Percentiles rank a stretch among this genome's conserved stretches.
phyloP scores from a whole-genome alignment of 2,113 vertebrate genomes.

The Isurus oxyrinchus region DNA sequence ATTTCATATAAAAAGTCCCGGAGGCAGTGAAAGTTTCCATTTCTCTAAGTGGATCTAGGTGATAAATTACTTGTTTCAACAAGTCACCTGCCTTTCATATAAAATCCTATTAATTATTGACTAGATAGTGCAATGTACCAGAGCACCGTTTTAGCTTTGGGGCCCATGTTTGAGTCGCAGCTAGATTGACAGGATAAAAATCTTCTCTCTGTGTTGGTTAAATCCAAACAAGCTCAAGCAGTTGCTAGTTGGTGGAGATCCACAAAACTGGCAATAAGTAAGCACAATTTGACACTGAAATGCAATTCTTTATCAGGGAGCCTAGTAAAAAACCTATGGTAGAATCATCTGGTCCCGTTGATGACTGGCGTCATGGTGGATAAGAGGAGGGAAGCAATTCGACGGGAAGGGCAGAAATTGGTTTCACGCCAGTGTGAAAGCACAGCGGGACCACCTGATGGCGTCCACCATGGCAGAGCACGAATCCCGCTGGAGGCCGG shows the following conservation, averaged over 20 bases:
- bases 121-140: background rate
- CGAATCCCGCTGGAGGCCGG: too few species aligned
- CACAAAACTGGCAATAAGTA: background rate
- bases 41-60: slow-evolving; percentile 1
- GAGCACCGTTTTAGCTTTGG: background rate
- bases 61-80: background rate
- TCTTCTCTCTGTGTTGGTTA: background rate
- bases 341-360: too few species aligned
- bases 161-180: background rate
- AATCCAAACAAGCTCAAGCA: background rate
- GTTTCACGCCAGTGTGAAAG: too few species aligned
- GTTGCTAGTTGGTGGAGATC: background rate
- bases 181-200: background rate
- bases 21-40: background rate
- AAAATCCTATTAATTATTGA: slow-evolving; percentile 1
- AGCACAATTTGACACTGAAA: background rate
- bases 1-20: background rate
- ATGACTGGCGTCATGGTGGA: too few species aligned
- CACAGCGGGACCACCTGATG: too few species aligned
- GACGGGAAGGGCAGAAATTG: too few species aligned
- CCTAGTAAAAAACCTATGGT: background rate
- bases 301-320: background rate
- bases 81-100: background rate
- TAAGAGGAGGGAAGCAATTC: too few species aligned
- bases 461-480: too few species aligned